These are phyloP conservation scores for Carpatolechia fugitivella DNA, from an alignment of 2,888 invertebrate species.

Conservation along the genomic window DNA sequence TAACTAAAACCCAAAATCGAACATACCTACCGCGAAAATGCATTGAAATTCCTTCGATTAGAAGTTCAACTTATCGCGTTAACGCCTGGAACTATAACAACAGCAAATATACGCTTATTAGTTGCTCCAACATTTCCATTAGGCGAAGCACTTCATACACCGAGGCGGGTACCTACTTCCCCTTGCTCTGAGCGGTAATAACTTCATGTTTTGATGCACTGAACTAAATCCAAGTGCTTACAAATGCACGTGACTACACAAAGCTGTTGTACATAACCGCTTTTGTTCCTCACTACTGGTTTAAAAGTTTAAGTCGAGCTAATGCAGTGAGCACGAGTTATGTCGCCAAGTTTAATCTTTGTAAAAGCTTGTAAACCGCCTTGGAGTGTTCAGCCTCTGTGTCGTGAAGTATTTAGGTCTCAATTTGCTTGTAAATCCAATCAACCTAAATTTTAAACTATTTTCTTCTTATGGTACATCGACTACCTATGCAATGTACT, in stretches of 20 bases:
- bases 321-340: background rate
- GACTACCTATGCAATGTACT: too few species aligned
- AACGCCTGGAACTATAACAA: background rate
- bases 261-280: conserved; percentile 1
- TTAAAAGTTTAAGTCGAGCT: background rate
- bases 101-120: background rate
- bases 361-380: background rate
- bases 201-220: conserved; percentile 13
- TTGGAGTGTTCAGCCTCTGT: too few species aligned
- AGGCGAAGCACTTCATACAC: conserved; percentile 6
- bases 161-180: background rate
- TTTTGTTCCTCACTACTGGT: background rate
- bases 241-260: conserved; percentile 5
- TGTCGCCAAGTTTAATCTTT: conserved; percentile 3
- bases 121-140: conserved; percentile 11
- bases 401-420: too few species aligned
- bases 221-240: conserved; percentile 1
- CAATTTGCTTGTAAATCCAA: too few species aligned
- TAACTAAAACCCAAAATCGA: too few species aligned
- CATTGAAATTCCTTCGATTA: background rate
- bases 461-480: too few species aligned
- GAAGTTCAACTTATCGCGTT: background rate
- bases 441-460: too few species aligned
- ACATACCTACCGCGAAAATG: background rate
- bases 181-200: conserved; percentile 3